Percentiles rank a stretch among this genome's conserved stretches.
Evolutionary conservation across 1,140 invertebrate species (phyloP).

Genomic region (Zaprionus davidi): DNA sequence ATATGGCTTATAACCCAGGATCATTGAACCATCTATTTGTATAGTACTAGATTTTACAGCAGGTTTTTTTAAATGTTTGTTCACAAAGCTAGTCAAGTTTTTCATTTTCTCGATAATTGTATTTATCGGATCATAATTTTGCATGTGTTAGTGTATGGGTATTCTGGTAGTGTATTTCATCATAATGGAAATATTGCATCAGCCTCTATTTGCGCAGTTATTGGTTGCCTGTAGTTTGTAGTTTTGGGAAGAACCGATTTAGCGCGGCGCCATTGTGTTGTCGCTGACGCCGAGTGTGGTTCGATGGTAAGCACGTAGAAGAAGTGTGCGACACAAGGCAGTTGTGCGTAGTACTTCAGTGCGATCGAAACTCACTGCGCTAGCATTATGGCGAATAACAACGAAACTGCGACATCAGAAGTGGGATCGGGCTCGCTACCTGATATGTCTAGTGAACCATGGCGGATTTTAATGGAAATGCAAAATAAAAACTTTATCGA

Average conservation of each 20-base stretch:
- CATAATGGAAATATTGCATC: conserved; percentile 2
- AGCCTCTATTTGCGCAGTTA: not conserved
- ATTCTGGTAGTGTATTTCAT: too few species aligned
- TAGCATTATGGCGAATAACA: not conserved
- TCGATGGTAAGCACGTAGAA: not conserved
- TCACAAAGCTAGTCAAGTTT: too few species aligned
- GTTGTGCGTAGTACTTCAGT: not conserved
- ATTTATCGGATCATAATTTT: too few species aligned
- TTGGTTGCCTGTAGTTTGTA: conserved; percentile 1
- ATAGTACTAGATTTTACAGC: too few species aligned
- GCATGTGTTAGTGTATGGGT: too few species aligned
- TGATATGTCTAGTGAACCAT: too few species aligned
- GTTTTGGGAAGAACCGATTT: not conserved
- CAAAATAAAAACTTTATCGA: not conserved
- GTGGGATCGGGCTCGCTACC: too few species aligned
- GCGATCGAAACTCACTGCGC: conserved; percentile 2
- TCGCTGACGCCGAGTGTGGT: conserved; percentile 5
- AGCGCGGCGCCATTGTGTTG: not conserved
- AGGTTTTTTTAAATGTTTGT: too few species aligned
- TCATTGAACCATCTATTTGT: too few species aligned
- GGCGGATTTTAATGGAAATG: not conserved
- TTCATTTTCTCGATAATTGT: too few species aligned
- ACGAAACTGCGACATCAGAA: not conserved
- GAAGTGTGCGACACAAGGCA: not conserved
- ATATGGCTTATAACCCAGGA: too few species aligned